phyloP scores from a whole-genome alignment of 2,113 vertebrate genomes.

The Andinoacara biseriatus region DNA sequence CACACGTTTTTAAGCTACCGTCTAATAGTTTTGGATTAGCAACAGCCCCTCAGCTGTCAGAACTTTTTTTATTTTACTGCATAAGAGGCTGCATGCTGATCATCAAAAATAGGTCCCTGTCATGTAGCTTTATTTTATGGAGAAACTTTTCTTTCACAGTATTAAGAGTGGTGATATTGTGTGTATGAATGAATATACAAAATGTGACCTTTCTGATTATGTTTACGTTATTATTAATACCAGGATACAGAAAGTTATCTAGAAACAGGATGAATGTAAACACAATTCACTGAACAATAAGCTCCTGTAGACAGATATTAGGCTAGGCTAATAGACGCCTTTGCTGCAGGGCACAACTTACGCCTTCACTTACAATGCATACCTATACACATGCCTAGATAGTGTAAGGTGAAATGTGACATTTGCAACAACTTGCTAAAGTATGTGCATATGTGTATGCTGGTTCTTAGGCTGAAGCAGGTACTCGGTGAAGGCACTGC shows the following conservation, averaged over 20 bases:
- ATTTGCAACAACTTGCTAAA: neutral
- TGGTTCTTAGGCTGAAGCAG: neutral
- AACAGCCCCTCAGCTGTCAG: neutral
- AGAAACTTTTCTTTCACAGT: neutral
- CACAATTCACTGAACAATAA: neutral
- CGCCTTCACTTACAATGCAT: neutral
- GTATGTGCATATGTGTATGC: neutral
- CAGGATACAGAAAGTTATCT: too few relatives aligned
- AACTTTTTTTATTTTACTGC: neutral
- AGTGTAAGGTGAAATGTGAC: neutral
- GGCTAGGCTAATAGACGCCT: neutral
- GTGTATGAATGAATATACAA: neutral
- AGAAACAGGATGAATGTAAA: neutral
- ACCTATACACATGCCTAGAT: neutral
- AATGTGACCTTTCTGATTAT: too few relatives aligned
- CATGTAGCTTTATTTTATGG: neutral
- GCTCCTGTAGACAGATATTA: neutral
- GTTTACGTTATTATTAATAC: too few relatives aligned
- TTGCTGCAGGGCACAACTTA: neutral
- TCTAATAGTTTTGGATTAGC: neutral
- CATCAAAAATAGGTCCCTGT: neutral
- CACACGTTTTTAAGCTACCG: neutral
- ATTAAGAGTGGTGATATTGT: neutral
- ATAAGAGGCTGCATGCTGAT: neutral
- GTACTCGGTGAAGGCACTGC: neutral